Base-by-base conservation (phyloP, 2,888 invertebrate genomes). In the Acanthosepion lycidas region DNA sequence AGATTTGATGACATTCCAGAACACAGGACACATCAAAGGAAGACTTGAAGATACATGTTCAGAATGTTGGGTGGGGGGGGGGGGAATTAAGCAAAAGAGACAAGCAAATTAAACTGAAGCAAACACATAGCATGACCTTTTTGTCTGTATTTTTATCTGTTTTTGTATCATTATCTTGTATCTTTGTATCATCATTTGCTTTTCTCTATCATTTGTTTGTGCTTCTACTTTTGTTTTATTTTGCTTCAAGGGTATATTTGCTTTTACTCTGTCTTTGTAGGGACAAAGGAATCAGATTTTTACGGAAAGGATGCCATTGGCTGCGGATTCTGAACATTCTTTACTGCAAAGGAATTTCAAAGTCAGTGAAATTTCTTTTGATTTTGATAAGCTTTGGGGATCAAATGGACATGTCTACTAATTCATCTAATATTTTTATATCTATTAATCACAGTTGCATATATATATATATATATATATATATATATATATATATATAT, bases 281-380 rank as follows among this genome's bases (percentile, higher is more conserved):
- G 78, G 97, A 97, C 95, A 97, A 97, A 95, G 97, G 97, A 51
- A 94, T 97, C 95, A 97, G 97, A 95, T 97, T 97, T 95, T 95
- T 97, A 95, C 95, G 96, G 94, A 97, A 97, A 96, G 97, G 97
- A n/a, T 97, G 97, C 95, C 97, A 96, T 95, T 97, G 96, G 94
- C 95, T 97, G 95, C 95, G 96, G 28, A 95, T 95, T 28, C 95
- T 97, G 78, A 96, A 96, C n/a, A 96, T 97, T 95, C 95, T 97
- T 91, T 97, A 97, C 95, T 97, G 97, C 95, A 97, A 96, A 95
- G 96, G 96, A 94, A 97, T 97, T 28, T 95, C 96, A 78, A 97
- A 97, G 97, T 97, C 96, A 96, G 97, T 96, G 33, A 28, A 18
- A 33, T 64, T 94, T 15, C 42, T 91, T 92, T 48, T 92, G 48